phyloP scores from a whole-genome alignment of 2,888 invertebrate species.

The Athetis lepigone region DNA sequence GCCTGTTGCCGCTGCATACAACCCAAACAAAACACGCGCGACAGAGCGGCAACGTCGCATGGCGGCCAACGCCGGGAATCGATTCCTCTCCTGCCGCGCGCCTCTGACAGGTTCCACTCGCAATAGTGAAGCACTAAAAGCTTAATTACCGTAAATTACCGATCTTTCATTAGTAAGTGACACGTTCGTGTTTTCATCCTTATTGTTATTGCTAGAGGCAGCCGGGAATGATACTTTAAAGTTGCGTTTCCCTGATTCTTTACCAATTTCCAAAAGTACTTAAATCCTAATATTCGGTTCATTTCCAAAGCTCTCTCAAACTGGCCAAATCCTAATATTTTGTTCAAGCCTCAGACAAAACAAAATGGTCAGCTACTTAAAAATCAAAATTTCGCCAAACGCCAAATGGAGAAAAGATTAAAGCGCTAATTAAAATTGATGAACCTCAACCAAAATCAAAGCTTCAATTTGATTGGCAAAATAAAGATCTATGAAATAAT shows the following conservation, averaged over 20 bases:
- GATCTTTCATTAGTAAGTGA: conserved; percentile 69
- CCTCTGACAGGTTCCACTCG: conserved; percentile 75
- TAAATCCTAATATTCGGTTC: too few relatives aligned
- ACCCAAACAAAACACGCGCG: conserved; percentile 87
- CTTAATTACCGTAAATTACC: conserved; percentile 84
- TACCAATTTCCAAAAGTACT: not conserved
- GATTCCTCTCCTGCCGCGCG: conserved; percentile 76
- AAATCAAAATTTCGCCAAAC: too few relatives aligned
- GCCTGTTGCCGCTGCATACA: conserved; percentile 77
- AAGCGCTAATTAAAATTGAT: conserved; percentile 15
- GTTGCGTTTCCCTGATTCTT: not conserved
- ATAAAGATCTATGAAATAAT: conserved; percentile 16
- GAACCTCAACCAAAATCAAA: conserved; percentile 14
- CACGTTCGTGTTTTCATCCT: conserved; percentile 49
- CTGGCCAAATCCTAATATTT: not conserved
- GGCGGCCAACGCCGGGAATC: conserved; percentile 72
- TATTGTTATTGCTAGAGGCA: conserved; percentile 25
- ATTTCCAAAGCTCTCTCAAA: conserved; percentile 2
- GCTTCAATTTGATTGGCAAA: conserved; percentile 21
- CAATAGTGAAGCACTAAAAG: conserved; percentile 82
- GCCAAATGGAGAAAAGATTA: not conserved
- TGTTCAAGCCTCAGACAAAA: too few relatives aligned
- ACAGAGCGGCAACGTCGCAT: conserved; percentile 85
- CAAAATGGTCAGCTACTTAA: too few relatives aligned
- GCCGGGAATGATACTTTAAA: not conserved